Base-by-base conservation (phyloP, 2,797 vertebrate genomes). In the Melopsittacus undulatus region DNA sequence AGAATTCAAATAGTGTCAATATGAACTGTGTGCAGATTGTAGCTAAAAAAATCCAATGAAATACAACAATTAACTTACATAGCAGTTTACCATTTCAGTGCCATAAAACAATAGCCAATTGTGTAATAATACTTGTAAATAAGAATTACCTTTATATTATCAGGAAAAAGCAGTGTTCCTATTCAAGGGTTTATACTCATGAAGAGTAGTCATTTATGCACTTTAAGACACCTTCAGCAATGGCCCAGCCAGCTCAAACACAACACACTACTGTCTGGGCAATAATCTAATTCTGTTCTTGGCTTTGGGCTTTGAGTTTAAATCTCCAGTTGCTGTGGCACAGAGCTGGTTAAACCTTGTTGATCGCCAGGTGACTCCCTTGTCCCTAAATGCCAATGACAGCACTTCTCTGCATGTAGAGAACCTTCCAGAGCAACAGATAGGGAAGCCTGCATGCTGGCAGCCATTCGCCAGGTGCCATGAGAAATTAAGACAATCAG, bases 361-460 rank as follows among this genome's bases (percentile, higher is more conserved):
- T 19, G 45, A 7, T 19, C 30, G 15, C 18, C 52, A 61, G 27
- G 49, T 1, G 6, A 1, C 22, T 22, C 27, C 15, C 48, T n/a
- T 5, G 17, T 19, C 18, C 5, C 12, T 6, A 13, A 6, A 15
- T 12, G 13, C 7, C 52, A 43, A 29, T 13, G 14, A 29, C 0
- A 0, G 7, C 14, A 10, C 24, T 49, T 20, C 15, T 4, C 11
- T 9, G 48, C 6, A 3, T 4, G 14, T 6, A 21, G 17, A 64
- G 57, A 75, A 49, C 3, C 34, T 46, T 27, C 19, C 38, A 52
- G 59, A 52, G 14, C 4, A 18, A 29, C 5, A 51, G 7, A 11
- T 1, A 1, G 22, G 18, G 1, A 13, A 0, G 1, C 17, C 42
- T 5, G 2, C 5, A 3, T 18, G 14, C 13, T 0, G 1, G 18